These are phyloP conservation scores for Portunus trituberculatus DNA, from an alignment of 1,140 invertebrate genomes.

Conservation along the genomic window DNA sequence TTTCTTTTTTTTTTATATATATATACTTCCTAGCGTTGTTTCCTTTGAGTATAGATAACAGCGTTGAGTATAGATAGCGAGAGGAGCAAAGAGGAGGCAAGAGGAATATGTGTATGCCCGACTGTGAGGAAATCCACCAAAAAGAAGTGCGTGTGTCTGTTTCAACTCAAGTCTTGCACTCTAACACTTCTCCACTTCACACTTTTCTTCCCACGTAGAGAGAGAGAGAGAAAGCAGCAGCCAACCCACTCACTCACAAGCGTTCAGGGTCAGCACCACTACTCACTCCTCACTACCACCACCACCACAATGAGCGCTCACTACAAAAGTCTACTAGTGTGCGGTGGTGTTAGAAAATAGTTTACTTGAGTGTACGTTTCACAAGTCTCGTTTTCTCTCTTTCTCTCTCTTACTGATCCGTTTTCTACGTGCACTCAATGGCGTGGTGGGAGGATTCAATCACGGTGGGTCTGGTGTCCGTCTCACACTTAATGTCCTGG, in stretches of 20 bases:
- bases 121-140: neutral
- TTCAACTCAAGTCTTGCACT: neutral
- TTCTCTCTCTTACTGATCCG: neutral
- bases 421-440: conserved; percentile 91
- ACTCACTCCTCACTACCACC: neutral
- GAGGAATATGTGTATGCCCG: neutral
- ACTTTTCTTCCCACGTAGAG: neutral
- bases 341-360: neutral
- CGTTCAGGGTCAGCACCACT: neutral
- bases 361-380: neutral
- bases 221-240: neutral
- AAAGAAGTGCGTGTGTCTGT: neutral
- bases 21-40: neutral
- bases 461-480: conserved; percentile 85
- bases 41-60: neutral
- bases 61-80: conserved; percentile 13
- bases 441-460: conserved; percentile 92
- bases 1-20: neutral
- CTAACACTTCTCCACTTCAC: neutral
- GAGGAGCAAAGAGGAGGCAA: conserved; percentile 41
- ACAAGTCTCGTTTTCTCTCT: neutral
- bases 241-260: neutral
- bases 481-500: conserved; percentile 75
- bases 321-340: neutral
- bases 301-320: neutral